Conservation (phyloP, 2,888 invertebrate genomes). For the Chrysolina oricalcia region DNA sequence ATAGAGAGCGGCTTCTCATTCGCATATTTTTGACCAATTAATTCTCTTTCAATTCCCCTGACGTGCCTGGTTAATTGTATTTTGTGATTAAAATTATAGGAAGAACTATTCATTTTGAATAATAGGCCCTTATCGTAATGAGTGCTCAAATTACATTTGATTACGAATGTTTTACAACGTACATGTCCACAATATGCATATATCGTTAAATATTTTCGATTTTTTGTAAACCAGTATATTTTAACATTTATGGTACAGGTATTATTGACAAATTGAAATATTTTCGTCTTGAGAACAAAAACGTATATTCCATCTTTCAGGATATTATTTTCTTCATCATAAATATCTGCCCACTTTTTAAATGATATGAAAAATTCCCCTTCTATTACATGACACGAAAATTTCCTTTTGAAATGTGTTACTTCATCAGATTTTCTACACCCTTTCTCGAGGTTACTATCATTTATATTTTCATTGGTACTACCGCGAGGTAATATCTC, state of each 20-base stretch:
- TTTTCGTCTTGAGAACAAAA: constrained; percentile 12
- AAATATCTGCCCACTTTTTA: constrained; percentile 19
- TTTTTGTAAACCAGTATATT: constrained; percentile 13
- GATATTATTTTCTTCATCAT: constrained; percentile 6
- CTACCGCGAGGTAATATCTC: constrained; percentile 17
- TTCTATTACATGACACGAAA: constrained; percentile 1
- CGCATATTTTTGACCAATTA: constrained; percentile 18
- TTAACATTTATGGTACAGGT: constrained; percentile 22
- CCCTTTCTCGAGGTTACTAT: not conserved
- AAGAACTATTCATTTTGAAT: constrained; percentile 16
- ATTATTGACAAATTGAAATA: constrained; percentile 18
- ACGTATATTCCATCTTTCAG: constrained; percentile 11
- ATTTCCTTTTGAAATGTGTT: constrained; percentile 1
- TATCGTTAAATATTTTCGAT: constrained; percentile 7
- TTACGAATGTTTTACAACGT: constrained; percentile 16
- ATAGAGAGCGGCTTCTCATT: constrained; percentile 24
- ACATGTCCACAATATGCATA: constrained; percentile 9
- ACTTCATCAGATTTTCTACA: constrained; percentile 4
- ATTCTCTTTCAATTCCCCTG: constrained; percentile 18
- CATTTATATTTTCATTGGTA: not conserved
- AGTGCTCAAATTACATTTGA: not conserved
- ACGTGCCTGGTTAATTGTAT: constrained; percentile 12
- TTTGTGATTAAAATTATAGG: constrained; percentile 1
- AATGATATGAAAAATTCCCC: constrained; percentile 13
- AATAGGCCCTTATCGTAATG: constrained; percentile 5